A percentile compares a stretch with the other conserved stretches of the same genome.
These are phyloP conservation scores for Chromis chromis DNA, from an alignment of 2,797 vertebrate genomes.

Conservation along the genomic window DNA sequence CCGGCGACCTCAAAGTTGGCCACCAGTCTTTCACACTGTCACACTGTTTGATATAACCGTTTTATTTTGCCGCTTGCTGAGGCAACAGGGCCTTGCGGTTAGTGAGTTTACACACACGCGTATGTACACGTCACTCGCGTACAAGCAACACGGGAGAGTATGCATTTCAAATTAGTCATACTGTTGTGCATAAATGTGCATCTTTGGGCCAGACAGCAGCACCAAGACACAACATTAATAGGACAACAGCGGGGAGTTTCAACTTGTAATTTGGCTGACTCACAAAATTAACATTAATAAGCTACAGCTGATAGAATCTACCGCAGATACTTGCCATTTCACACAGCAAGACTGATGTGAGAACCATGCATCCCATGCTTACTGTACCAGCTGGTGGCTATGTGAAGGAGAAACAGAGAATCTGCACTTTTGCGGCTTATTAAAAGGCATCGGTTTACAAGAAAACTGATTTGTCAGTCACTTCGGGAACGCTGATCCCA, in stretches of 20 bases:
- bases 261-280: constrained; percentile 7
- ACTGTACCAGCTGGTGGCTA: constrained; percentile 5
- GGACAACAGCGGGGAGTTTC: constrained; percentile 4
- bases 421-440: neutral
- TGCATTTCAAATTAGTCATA: constrained; percentile 7
- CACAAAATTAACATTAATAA: constrained; percentile 24
- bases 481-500: neutral
- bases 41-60: constrained; percentile 59
- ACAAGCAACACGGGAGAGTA: neutral
- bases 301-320: constrained; percentile 14
- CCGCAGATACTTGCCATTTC: constrained; percentile 15
- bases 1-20: constrained; percentile 65
- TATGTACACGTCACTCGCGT: constrained; percentile 16
- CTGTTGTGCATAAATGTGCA: neutral
- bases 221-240: neutral
- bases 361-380: neutral
- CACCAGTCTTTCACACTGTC: constrained; percentile 61
- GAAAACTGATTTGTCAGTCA: neutral
- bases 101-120: constrained; percentile 15
- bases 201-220: neutral
- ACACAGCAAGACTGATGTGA: neutral
- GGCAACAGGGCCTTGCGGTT: constrained; percentile 21
- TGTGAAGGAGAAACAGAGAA: neutral
- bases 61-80: constrained; percentile 59
- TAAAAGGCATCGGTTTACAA: constrained; percentile 10